Conservation (phyloP, 2,797 vertebrate genomes). For the Clarias laeviceps region DNA sequence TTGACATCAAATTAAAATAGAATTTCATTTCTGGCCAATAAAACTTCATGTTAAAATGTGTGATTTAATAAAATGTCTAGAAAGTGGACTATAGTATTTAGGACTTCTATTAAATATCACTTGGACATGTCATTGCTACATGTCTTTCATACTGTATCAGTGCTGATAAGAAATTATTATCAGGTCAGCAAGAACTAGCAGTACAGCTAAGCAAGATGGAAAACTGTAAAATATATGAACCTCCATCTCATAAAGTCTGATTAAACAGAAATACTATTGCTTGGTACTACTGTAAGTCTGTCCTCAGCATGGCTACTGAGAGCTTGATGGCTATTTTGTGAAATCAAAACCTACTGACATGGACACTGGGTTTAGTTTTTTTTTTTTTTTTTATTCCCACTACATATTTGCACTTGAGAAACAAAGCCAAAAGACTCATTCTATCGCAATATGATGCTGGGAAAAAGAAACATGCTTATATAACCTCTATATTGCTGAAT, state of each 20-base stretch:
- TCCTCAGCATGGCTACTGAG: background rate
- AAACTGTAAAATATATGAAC: too few species aligned
- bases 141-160: too few species aligned
- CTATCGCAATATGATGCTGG: background rate
- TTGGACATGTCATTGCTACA: background rate
- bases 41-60: conserved; percentile 56
- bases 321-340: too few species aligned
- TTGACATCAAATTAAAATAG: background rate
- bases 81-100: background rate
- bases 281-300: background rate
- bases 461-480: background rate
- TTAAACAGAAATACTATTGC: background rate
- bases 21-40: conserved; percentile 18
- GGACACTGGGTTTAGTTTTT: too few species aligned
- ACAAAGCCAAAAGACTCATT: background rate
- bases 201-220: too few species aligned
- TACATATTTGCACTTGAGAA: background rate
- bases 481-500: background rate
- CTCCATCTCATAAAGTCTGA: background rate
- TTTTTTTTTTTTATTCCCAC: too few species aligned
- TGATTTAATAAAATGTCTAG: background rate
- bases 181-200: too few species aligned
- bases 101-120: background rate
- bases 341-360: too few species aligned
- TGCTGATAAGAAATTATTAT: too few species aligned